phyloP scores from a whole-genome alignment of 2,113 vertebrate species.

The Tachysurus vachellii region DNA sequence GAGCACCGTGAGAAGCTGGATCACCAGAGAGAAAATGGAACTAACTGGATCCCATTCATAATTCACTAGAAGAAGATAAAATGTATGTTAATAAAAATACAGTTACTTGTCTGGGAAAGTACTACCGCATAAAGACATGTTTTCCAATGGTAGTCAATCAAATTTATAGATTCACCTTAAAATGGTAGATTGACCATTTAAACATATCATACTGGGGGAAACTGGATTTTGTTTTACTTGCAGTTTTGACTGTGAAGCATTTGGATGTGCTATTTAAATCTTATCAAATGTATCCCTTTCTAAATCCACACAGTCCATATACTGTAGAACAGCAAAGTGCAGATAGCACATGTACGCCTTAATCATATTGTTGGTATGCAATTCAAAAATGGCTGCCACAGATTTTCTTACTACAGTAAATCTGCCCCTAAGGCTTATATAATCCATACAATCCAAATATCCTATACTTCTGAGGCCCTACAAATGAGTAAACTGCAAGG shows the following conservation, averaged over 20 bases:
- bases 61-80: conserved; percentile 59
- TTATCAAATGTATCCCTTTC: neutral
- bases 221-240: neutral
- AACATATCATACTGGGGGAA: neutral
- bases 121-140: neutral
- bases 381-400: neutral
- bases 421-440: neutral
- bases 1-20: conserved; percentile 44
- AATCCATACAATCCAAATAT: neutral
- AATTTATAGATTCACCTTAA: neutral
- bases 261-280: neutral
- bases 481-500: neutral
- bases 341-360: neutral
- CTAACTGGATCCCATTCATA: conserved; percentile 63
- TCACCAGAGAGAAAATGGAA: conserved; percentile 51
- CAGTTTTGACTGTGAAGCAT: neutral
- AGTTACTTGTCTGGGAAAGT: conserved; percentile 45
- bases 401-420: neutral
- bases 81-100: conserved; percentile 54
- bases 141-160: neutral
- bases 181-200: neutral
- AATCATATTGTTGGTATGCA: neutral
- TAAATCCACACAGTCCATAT: neutral
- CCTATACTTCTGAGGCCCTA: neutral
- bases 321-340: neutral